A percentile compares a stretch with the other conserved stretches of the same genome.
phyloP scores from a whole-genome alignment of 2,797 vertebrate genomes.

The Cyclura pinguis region DNA sequence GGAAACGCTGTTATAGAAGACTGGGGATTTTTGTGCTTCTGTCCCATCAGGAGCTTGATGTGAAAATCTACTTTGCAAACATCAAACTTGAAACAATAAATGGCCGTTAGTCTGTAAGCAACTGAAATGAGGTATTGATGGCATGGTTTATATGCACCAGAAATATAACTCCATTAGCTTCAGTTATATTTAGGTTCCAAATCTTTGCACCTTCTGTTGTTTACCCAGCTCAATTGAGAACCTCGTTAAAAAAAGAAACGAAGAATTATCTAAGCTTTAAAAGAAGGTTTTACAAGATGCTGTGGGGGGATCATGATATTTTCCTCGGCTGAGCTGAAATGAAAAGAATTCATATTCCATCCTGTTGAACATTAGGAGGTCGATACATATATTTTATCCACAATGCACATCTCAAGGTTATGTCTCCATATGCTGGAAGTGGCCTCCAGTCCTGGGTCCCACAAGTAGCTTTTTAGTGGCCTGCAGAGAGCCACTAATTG shows the following conservation, averaged over 20 bases:
- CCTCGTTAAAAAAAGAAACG: constrained; percentile 61
- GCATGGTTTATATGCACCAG: constrained; percentile 67
- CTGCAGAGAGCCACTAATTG: neutral
- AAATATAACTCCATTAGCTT: constrained; percentile 69
- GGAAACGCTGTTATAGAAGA: neutral
- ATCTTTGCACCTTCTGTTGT: constrained; percentile 70
- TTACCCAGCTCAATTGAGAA: constrained; percentile 65
- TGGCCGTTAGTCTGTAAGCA: constrained; percentile 40
- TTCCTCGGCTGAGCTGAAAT: constrained; percentile 41
- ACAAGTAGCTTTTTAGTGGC: neutral
- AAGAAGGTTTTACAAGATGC: constrained; percentile 57
- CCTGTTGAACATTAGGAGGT: neutral
- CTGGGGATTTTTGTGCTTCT: constrained; percentile 32
- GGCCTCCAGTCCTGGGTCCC: no score
- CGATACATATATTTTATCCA: neutral
- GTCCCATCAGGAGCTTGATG: constrained; percentile 42
- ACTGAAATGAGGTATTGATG: constrained; percentile 67
- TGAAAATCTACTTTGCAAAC: constrained; percentile 53
- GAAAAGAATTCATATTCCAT: neutral
- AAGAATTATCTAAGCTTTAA: constrained; percentile 57
- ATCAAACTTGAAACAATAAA: constrained; percentile 58
- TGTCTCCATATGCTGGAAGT: neutral
- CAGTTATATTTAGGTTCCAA: constrained; percentile 71
- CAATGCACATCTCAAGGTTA: neutral
- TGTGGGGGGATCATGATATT: constrained; percentile 27